Evolutionary conservation across 2,113 vertebrate species (phyloP).

Genomic region (Amblyopsis rosae): DNA sequence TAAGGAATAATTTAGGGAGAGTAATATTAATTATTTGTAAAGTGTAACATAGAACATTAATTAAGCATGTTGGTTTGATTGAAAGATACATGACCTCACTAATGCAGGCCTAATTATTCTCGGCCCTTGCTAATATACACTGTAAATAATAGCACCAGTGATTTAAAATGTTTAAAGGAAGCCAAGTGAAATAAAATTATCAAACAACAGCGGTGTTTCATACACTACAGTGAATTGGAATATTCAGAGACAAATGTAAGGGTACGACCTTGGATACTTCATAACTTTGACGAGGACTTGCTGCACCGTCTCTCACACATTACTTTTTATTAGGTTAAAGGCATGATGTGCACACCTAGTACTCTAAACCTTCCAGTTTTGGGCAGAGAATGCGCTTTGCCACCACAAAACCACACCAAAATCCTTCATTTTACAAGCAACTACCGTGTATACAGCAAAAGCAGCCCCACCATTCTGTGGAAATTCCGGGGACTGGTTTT

Average conservation of each 20-base stretch:
- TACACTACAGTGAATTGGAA: slow-evolving; percentile 28
- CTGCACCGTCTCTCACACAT: no score
- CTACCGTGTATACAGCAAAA: no score
- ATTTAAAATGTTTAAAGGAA: slow-evolving; percentile 73
- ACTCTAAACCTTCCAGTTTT: no score
- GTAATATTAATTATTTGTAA: slow-evolving; percentile 49
- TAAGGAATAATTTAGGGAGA: slow-evolving; percentile 74
- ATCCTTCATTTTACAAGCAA: no score
- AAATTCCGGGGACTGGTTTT: no score
- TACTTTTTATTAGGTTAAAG: no score
- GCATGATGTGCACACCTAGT: no score
- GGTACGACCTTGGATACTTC: slow-evolving; percentile 16
- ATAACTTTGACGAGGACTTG: no score
- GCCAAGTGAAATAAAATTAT: slow-evolving; percentile 59
- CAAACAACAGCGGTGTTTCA: slow-evolving; percentile 56
- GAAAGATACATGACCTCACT: slow-evolving; percentile 68
- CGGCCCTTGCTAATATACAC: slow-evolving; percentile 71
- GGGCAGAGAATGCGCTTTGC: no score
- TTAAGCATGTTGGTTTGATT: slow-evolving; percentile 76
- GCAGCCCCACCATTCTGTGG: no score
- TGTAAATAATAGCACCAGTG: slow-evolving; percentile 74
- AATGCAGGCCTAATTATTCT: slow-evolving; percentile 73
- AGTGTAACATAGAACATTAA: slow-evolving; percentile 71
- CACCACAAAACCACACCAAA: no score
- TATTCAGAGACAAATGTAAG: slow-evolving; percentile 34